Evolutionary conservation across 1,140 invertebrate genomes (phyloP).

Genomic region (Phenacoccus solenopsis): DNA sequence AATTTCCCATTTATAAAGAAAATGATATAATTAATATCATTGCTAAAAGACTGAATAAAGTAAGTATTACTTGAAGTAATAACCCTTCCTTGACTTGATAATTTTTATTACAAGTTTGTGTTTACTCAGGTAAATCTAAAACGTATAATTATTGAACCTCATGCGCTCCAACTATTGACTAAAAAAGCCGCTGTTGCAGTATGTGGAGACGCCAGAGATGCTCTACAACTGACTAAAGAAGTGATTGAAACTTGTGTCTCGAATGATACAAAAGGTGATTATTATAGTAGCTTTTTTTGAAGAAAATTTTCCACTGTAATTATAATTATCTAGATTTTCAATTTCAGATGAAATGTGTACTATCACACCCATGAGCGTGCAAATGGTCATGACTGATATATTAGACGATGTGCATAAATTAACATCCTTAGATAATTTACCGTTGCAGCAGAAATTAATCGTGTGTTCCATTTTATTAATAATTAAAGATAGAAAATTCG

Average conservation of each 20-base stretch:
- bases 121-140: not conserved
- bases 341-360: not conserved
- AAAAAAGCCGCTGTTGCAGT: not conserved
- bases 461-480: not conserved
- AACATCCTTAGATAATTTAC: not conserved
- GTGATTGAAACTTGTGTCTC: not conserved
- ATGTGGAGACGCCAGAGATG: not conserved
- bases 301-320: too few species aligned
- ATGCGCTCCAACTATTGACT: not conserved
- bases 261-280: not conserved
- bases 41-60: not conserved
- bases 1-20: not conserved
- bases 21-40: not conserved
- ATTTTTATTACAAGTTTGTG: not conserved
- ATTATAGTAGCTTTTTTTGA: too few species aligned
- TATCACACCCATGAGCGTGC: not conserved
- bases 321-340: too few species aligned
- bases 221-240: not conserved
- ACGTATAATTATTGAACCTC: not conserved
- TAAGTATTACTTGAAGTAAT: not conserved
- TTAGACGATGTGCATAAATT: not conserved
- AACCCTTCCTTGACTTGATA: not conserved
- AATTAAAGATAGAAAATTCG: not conserved
- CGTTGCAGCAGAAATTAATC: not conserved
- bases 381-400: not conserved